Percentiles rank a stretch among this genome's conserved stretches.
phyloP scores from a whole-genome alignment of 2,113 vertebrate species.

The Chinchilla lanigera region DNA sequence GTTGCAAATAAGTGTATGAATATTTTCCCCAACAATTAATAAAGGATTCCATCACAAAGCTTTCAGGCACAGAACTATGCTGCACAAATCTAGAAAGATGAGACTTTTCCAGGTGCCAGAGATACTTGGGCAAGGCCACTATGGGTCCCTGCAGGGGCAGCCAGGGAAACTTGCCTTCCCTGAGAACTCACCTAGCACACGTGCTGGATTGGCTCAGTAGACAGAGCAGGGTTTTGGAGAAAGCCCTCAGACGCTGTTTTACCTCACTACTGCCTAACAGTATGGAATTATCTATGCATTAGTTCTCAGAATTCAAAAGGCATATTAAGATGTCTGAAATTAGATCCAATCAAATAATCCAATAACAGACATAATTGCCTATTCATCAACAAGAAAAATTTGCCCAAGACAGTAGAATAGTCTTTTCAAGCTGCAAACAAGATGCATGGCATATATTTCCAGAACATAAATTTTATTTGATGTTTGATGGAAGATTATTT shows the following conservation, averaged over 20 bases:
- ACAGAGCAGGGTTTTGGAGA: not conserved
- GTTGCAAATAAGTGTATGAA: conserved; percentile 41
- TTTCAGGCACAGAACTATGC: not conserved
- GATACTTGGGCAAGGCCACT: not conserved
- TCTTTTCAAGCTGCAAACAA: not conserved
- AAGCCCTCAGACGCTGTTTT: not conserved
- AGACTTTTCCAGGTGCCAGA: not conserved
- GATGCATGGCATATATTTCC: not conserved
- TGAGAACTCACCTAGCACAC: no score
- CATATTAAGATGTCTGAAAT: not conserved
- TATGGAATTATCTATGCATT: not conserved
- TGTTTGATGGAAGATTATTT: conserved; percentile 41
- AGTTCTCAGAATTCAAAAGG: conserved; percentile 5
- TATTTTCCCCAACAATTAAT: conserved; percentile 46
- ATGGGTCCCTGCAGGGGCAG: fast-evolving
- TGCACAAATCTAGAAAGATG: not conserved
- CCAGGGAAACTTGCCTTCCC: not conserved
- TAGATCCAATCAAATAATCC: not conserved
- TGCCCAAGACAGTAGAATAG: not conserved
- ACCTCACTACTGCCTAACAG: not conserved
- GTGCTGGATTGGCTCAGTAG: not conserved
- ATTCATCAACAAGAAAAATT: not conserved
- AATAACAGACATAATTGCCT: not conserved
- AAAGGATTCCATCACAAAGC: not conserved
- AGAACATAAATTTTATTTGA: not conserved